These are phyloP conservation scores for Flexamia atlantica DNA, from an alignment of 2,888 invertebrate genomes.

Conservation along the genomic window DNA sequence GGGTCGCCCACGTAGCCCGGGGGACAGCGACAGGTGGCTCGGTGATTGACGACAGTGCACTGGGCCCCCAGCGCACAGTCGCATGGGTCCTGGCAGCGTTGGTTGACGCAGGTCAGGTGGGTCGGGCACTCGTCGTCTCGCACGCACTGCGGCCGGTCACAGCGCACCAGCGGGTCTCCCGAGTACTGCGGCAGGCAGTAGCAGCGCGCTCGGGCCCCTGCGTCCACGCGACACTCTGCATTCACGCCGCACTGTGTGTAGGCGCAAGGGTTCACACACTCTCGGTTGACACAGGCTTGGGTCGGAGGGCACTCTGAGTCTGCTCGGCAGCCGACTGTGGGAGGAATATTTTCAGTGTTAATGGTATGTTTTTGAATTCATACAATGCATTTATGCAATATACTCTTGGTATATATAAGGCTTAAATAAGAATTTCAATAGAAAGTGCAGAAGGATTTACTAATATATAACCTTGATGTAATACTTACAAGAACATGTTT, in stretches of 20 bases:
- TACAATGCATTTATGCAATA: background rate
- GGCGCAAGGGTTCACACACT: slow-evolving; percentile 88
- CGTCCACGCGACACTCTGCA: slow-evolving; percentile 82
- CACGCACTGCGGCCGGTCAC: slow-evolving; percentile 88
- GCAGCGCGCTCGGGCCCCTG: slow-evolving; percentile 86
- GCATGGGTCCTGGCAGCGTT: slow-evolving; percentile 90
- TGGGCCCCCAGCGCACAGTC: slow-evolving; percentile 87
- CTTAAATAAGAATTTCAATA: no score
- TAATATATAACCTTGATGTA: no score
- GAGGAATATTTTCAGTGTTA: no score
- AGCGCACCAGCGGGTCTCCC: slow-evolving; percentile 89
- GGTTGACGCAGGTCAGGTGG: slow-evolving; percentile 87
- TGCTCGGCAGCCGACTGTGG: slow-evolving; percentile 88
- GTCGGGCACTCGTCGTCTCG: slow-evolving; percentile 87
- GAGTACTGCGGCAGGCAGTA: slow-evolving; percentile 86
- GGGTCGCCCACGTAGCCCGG: slow-evolving; percentile 90
- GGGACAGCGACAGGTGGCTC: slow-evolving; percentile 88
- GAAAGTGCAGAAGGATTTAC: no score
- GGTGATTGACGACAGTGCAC: slow-evolving; percentile 88
- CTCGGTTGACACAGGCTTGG: slow-evolving; percentile 89
- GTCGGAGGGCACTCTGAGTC: slow-evolving; percentile 90
- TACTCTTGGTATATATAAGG: no score
- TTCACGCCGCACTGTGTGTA: slow-evolving; percentile 89
- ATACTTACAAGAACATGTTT: no score
- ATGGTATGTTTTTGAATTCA: no score